Percentiles rank a stretch among this genome's conserved stretches.
These are phyloP conservation scores for Pristis pectinata DNA, from an alignment of 2,797 vertebrate genomes.

Conservation along the genomic window DNA sequence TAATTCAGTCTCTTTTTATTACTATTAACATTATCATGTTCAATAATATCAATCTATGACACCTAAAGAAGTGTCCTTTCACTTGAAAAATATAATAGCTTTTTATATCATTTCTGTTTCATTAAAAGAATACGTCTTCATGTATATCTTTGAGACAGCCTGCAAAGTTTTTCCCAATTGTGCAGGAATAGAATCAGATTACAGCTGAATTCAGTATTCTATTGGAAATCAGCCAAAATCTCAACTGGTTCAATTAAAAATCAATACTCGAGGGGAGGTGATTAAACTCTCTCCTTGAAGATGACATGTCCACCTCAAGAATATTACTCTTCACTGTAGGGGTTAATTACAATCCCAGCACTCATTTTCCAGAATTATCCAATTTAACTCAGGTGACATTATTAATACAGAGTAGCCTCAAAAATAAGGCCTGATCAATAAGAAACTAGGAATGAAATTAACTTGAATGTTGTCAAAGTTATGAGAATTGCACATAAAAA, in stretches of 20 bases:
- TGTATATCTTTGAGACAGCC: background rate
- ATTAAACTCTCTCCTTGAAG: background rate
- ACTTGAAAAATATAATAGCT: background rate
- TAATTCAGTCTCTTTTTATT: background rate
- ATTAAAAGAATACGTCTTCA: background rate
- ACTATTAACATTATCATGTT: background rate
- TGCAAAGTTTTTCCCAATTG: background rate
- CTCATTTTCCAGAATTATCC: no score
- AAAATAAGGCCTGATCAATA: no score
- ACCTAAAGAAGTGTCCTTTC: background rate
- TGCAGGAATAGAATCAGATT: no score
- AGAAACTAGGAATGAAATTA: no score
- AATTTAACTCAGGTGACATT: no score
- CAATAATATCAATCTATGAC: background rate
- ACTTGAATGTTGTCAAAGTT: background rate
- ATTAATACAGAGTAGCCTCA: no score
- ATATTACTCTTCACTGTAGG: no score
- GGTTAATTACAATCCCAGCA: no score
- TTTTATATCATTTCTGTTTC: background rate
- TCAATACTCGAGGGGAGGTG: background rate
- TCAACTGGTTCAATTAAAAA: background rate
- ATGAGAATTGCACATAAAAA: background rate
- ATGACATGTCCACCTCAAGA: no score
- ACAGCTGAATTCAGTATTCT: background rate
- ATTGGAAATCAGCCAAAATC: background rate